Percentiles rank a stretch among this genome's conserved stretches.
Evolutionary conservation across 64 coral and sea anemone genomes (phyloP).

Genomic region (Orbicella faveolata): DNA sequence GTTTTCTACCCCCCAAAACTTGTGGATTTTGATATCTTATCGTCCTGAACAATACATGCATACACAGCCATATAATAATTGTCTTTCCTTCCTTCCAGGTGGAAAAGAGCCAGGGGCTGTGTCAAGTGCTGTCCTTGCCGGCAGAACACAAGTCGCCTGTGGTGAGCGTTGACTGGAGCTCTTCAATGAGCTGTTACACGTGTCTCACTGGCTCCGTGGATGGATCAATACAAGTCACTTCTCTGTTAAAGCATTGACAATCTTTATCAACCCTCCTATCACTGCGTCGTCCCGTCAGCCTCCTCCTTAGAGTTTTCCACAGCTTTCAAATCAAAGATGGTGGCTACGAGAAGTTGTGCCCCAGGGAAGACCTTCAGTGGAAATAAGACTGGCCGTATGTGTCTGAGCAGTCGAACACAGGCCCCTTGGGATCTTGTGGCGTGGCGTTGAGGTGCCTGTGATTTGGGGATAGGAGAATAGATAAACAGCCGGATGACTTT

Average conservation of each 20-base stretch:
- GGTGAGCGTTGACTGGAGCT: constrained; percentile 88
- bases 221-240: constrained; percentile 73
- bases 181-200: constrained; percentile 77
- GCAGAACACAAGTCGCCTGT: constrained; percentile 71
- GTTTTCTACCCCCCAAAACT: not conserved
- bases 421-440: too few relatives aligned
- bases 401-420: too few relatives aligned
- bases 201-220: constrained; percentile 78
- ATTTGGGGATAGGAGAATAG: too few relatives aligned
- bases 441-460: too few relatives aligned
- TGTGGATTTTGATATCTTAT: not conserved
- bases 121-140: constrained; percentile 67
- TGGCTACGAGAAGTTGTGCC: too few relatives aligned
- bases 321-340: too few relatives aligned
- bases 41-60: too few relatives aligned
- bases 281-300: not conserved
- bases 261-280: not conserved
- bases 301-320: not conserved
- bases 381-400: too few relatives aligned
- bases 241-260: constrained; percentile 68
- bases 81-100: constrained; percentile 25
- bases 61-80: not conserved
- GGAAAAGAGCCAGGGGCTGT: constrained; percentile 40
- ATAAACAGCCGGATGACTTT: too few relatives aligned
- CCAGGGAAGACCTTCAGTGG: too few relatives aligned